Evolutionary conservation across 2,797 vertebrate genomes (phyloP), one percentile per base, ranked within the genome.

Genomic region (Threskiornis aethiopicus): DNA sequence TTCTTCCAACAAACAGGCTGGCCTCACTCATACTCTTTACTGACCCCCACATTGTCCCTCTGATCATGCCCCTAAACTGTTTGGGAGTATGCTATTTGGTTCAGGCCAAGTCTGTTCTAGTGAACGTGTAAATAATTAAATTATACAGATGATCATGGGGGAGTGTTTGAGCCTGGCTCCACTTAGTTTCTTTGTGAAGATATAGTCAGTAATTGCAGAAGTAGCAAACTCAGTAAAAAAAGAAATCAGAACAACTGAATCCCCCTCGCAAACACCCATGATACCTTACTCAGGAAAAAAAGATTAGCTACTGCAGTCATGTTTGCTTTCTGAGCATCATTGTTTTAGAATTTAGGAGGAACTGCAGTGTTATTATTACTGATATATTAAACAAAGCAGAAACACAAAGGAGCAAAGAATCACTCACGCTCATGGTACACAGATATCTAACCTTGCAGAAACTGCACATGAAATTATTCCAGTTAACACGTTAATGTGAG

Each of bases 231-330:
- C 24, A 44, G 46, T n/a, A 18, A 72, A 73, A 77, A 70, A 39
- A 49, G 7, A 64, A 61, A 65, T 44, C 10, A 80, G 47, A 52
- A 29, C 17, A 69, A 33, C 35, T 17, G 37, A 85, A 61, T 59
- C 2, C 2, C 4, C 5, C 22, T 58, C 7, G 1, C 22, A 79
- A 75, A 59, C 5, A 12, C 11, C 6, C 16, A 28, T n/a, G 18
- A 39, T 31, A 84, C 7, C 13, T 78, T n/a, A 54, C 5, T 51
- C 12, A 67, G 39, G 13, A 46, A 39, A 55, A 62, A 78, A 87
- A 15, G 1, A 41, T 25, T 31, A 82, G 18, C 25, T 49, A 47
- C 14, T 72, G 33, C 11, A 64, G 8, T 46, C 10, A n/a, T 42
- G 29, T 44, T 94, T 71, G 12, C 8, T 75, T 78, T 85, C 51